A percentile compares a stretch with the other conserved stretches of the same genome.
These are phyloP conservation scores for Trinorchestia longiramus DNA, from an alignment of 1,140 invertebrate species.

Conservation along the genomic window DNA sequence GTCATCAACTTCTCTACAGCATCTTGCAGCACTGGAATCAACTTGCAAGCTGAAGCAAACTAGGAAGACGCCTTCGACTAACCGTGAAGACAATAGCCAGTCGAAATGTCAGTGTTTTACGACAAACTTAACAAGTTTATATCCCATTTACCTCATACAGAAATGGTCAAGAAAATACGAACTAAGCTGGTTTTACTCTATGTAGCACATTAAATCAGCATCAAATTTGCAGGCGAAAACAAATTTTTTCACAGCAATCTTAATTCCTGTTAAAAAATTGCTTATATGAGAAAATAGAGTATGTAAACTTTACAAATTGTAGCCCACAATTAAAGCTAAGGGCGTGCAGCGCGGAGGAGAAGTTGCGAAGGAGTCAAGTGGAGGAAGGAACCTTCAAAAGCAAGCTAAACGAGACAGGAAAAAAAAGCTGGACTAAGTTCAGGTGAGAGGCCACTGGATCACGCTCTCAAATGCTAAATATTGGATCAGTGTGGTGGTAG, in stretches of 20 bases:
- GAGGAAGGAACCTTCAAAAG: background rate
- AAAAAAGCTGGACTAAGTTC: background rate
- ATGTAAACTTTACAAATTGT: background rate
- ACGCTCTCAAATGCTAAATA: constrained; percentile 1
- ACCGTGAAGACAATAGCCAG: background rate
- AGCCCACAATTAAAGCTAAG: background rate
- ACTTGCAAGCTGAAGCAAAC: background rate
- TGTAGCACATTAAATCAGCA: background rate
- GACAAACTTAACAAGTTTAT: background rate
- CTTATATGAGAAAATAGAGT: background rate
- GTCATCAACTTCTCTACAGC: background rate
- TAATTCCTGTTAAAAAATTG: background rate
- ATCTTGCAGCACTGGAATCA: background rate
- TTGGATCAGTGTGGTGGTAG: background rate
- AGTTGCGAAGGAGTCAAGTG: background rate
- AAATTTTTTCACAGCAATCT: background rate
- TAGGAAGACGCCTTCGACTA: background rate
- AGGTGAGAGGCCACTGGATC: constrained; percentile 32
- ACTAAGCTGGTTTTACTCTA: background rate
- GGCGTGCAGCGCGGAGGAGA: background rate
- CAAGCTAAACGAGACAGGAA: background rate
- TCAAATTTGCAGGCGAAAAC: background rate
- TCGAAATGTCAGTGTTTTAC: background rate
- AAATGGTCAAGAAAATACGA: background rate
- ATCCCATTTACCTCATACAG: background rate